Evolutionary conservation across 2,797 vertebrate species (phyloP).

Genomic region (Poecilia gillii): DNA sequence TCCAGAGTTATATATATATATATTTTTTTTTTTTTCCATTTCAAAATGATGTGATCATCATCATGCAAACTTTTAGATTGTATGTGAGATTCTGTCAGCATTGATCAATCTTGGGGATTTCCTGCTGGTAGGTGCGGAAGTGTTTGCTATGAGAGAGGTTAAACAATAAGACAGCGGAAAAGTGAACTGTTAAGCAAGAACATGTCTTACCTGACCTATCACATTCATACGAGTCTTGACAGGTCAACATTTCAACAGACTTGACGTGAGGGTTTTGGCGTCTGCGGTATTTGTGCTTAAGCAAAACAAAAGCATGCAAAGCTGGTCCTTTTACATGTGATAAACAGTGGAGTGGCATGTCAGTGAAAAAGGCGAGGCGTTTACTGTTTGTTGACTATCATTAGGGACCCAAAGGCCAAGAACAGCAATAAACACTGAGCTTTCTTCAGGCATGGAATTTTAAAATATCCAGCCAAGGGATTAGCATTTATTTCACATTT

Average conservation of each 20-base stretch:
- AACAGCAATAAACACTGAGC: background rate
- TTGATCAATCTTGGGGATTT: background rate
- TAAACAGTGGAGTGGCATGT: conserved; percentile 1
- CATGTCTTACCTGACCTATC: background rate
- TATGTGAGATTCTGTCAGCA: background rate
- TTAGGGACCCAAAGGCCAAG: background rate
- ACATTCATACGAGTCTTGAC: background rate
- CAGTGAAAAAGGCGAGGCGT: background rate
- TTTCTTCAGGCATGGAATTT: background rate
- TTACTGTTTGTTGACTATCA: conserved; percentile 5
- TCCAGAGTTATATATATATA: no score
- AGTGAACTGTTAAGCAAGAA: background rate
- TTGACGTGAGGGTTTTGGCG: background rate
- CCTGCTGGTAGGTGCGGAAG: background rate
- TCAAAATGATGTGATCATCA: background rate
- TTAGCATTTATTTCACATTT: background rate
- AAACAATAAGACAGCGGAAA: background rate
- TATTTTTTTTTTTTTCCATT: background rate
- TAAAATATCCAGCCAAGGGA: background rate
- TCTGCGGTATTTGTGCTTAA: background rate
- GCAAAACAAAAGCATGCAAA: background rate
- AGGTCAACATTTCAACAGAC: background rate
- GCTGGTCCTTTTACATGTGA: background rate
- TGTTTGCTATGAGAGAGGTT: background rate
- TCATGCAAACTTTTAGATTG: background rate